phyloP scores from a whole-genome alignment of 2,113 vertebrate genomes.

The Ammodytes marinus region DNA sequence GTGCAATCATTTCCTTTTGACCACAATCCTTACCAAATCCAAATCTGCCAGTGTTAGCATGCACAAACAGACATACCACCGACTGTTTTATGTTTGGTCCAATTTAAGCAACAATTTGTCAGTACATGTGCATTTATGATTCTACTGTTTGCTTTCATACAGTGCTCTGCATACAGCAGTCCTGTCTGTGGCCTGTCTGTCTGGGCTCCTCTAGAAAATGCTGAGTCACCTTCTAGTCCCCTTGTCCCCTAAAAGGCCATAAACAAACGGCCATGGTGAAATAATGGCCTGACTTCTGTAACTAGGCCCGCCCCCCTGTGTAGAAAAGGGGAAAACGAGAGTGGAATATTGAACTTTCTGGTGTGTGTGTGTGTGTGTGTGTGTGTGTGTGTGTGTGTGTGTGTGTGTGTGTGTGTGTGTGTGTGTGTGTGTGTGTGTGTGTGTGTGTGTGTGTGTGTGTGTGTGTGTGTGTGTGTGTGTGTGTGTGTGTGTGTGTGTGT shows the following conservation, averaged over 20 bases:
- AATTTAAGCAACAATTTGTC: slow-evolving; percentile 9
- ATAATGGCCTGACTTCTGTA: slow-evolving; percentile 71
- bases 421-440: slow-evolving; percentile 23
- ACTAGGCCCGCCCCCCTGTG: slow-evolving; percentile 54
- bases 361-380: background rate
- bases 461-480: slow-evolving; percentile 3
- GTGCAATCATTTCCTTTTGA: slow-evolving; percentile 2
- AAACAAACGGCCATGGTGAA: slow-evolving; percentile 70
- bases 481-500: slow-evolving; percentile 28
- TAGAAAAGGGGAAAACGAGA: slow-evolving; percentile 73
- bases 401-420: slow-evolving; percentile 33
- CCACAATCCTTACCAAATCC: slow-evolving; percentile 20
- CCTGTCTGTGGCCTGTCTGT: slow-evolving; percentile 1
- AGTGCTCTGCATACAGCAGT: slow-evolving; percentile 6
- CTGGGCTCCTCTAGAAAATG: slow-evolving; percentile 41
- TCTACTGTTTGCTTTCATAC: slow-evolving; percentile 11
- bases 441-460: slow-evolving; percentile 10
- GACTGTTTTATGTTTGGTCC: background rate
- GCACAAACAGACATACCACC: background rate
- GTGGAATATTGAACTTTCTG: slow-evolving; percentile 74
- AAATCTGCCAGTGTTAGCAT: background rate
- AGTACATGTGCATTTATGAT: slow-evolving; percentile 5
- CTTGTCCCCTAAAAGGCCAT: slow-evolving; percentile 60
- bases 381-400: slow-evolving; percentile 2
- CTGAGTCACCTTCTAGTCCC: slow-evolving; percentile 65